A percentile compares a stretch with the other conserved stretches of the same genome.
phyloP scores from a whole-genome alignment of 2,888 invertebrate genomes.

The Himalopsyche kuldschensis region DNA sequence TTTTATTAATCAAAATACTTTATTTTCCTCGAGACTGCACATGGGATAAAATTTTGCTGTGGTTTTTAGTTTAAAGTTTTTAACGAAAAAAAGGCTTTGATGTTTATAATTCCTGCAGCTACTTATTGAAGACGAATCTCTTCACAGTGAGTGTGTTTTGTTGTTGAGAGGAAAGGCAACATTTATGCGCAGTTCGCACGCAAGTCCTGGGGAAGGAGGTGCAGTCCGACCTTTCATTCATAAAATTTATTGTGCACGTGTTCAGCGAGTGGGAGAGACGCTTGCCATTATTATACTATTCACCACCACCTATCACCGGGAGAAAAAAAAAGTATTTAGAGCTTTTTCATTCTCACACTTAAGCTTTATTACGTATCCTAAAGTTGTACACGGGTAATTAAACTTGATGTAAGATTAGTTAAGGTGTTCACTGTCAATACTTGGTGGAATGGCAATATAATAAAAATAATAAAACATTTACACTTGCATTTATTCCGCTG shows the following conservation, averaged over 20 bases:
- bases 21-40: too few species aligned
- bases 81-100: too few species aligned
- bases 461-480: too few species aligned
- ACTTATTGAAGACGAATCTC: background rate
- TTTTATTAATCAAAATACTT: too few species aligned
- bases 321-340: background rate
- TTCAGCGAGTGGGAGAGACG: conserved; percentile 19
- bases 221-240: conserved; percentile 22
- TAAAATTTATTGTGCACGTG: conserved; percentile 31
- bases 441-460: too few species aligned
- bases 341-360: background rate
- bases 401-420: too few species aligned
- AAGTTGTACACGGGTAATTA: too few species aligned
- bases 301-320: background rate
- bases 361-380: too few species aligned
- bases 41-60: too few species aligned
- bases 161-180: conserved; percentile 32
- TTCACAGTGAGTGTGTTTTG: conserved; percentile 9
- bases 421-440: too few species aligned
- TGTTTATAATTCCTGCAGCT: background rate
- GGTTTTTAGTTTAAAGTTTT: too few species aligned
- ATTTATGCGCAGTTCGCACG: conserved; percentile 38
- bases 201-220: conserved; percentile 15
- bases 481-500: too few species aligned
- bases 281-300: background rate